phyloP scores from a whole-genome alignment of 37 sponge, comb jelly and placozoan genomes.

The Tethya wilhelma region DNA sequence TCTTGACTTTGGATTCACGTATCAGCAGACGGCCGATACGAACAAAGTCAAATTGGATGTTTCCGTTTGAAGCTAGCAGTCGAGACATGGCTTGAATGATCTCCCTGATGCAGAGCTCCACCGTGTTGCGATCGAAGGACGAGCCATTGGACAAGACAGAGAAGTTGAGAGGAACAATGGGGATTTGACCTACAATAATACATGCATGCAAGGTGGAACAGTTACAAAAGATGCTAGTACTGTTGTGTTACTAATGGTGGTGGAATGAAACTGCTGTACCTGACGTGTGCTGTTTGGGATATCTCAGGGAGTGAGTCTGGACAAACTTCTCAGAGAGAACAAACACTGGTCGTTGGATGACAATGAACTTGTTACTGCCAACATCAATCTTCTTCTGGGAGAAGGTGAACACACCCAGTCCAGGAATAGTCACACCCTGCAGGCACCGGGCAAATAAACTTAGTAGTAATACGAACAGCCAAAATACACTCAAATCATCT shows the following conservation, averaged over 20 bases:
- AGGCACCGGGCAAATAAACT: neutral
- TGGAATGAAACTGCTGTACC: constrained; percentile 66
- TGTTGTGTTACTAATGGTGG: neutral
- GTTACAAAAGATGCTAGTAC: neutral
- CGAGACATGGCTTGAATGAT: constrained; percentile 65
- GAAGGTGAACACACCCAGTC: constrained; percentile 86
- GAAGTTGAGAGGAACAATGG: constrained; percentile 80
- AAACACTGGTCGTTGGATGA: constrained; percentile 83
- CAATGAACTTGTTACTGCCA: constrained; percentile 68
- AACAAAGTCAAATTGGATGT: constrained; percentile 62
- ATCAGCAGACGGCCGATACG: constrained; percentile 75
- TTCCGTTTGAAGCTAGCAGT: constrained; percentile 32
- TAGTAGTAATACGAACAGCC: neutral
- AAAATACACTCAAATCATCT: too few relatives aligned
- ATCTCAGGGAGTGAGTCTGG: constrained; percentile 66
- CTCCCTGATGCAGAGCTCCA: constrained; percentile 81
- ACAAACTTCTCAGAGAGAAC: constrained; percentile 86
- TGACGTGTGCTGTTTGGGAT: constrained; percentile 68
- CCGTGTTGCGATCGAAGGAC: constrained; percentile 65
- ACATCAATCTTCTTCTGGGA: constrained; percentile 66
- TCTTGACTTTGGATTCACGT: constrained; percentile 68
- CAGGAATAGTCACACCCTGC: constrained; percentile 80
- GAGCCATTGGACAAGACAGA: constrained; percentile 71
- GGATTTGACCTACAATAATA: constrained; percentile 77
- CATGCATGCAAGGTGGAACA: neutral